Conservation (phyloP, 2,888 invertebrate genomes). For the Adelognathus sp. region DNA sequence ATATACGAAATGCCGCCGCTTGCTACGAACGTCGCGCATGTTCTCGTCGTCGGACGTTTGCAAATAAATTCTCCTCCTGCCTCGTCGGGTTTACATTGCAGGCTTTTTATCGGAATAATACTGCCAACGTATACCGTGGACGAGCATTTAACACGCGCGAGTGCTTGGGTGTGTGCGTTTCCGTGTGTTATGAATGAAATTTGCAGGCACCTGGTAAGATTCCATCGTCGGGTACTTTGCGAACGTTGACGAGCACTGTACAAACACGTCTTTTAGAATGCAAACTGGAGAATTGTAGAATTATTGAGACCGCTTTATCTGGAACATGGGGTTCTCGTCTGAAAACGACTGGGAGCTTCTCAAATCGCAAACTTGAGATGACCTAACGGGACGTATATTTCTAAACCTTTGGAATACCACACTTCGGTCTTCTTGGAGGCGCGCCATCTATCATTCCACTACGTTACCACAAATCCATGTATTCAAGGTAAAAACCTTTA, state of each 20-base stretch:
- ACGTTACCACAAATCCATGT: too few relatives aligned
- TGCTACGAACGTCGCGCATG: constrained; percentile 31
- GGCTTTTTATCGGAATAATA: constrained; percentile 42
- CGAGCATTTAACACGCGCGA: constrained; percentile 33
- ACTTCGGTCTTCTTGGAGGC: too few relatives aligned
- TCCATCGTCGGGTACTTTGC: constrained; percentile 34
- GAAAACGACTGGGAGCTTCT: too few relatives aligned
- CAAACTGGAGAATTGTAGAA: background rate
- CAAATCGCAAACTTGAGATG: too few relatives aligned
- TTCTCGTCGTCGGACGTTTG: constrained; percentile 37
- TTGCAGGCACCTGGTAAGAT: constrained; percentile 42
- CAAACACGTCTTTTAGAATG: too few relatives aligned
- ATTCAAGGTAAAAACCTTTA: too few relatives aligned
- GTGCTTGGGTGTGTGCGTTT: constrained; percentile 5
- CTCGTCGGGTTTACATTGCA: constrained; percentile 28
- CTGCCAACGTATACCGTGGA: constrained; percentile 9
- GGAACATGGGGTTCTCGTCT: too few relatives aligned
- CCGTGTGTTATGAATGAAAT: constrained; percentile 44
- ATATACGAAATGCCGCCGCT: constrained; percentile 20
- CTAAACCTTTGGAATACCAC: too few relatives aligned
- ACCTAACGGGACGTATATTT: too few relatives aligned
- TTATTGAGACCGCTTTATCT: too few relatives aligned
- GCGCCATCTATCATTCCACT: too few relatives aligned
- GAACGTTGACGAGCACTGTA: background rate
- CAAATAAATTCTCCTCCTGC: constrained; percentile 41